These are phyloP conservation scores for Adineta ricciae DNA, from an alignment of 2,888 invertebrate species.

Conservation along the genomic window DNA sequence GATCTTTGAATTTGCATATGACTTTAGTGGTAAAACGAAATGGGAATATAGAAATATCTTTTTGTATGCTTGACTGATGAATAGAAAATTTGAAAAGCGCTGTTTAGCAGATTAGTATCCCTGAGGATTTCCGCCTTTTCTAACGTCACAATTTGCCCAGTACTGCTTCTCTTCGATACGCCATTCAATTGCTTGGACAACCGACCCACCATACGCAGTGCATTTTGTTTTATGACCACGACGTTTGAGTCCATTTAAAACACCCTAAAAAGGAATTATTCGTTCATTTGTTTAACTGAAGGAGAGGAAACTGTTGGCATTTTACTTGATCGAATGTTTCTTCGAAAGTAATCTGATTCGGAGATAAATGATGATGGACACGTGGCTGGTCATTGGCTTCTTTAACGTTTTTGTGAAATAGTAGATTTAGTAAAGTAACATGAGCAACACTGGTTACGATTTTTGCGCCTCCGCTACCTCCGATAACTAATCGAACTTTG, in stretches of 20 bases:
- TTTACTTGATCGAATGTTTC: slow-evolving; percentile 17
- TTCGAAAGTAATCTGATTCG: slow-evolving; percentile 25
- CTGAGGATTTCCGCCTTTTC: slow-evolving; percentile 32
- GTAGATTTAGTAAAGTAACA: slow-evolving; percentile 36
- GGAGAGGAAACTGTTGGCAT: too few relatives aligned
- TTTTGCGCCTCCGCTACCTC: slow-evolving; percentile 79
- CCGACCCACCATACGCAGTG: slow-evolving; percentile 23
- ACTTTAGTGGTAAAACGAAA: too few relatives aligned
- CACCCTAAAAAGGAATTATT: slow-evolving; percentile 2
- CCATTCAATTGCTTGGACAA: slow-evolving; percentile 25
- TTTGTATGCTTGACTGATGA: too few relatives aligned
- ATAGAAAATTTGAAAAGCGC: too few relatives aligned
- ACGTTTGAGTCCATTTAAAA: slow-evolving; percentile 8
- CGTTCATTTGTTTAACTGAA: too few relatives aligned
- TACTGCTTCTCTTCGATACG: neutral
- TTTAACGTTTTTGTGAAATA: slow-evolving; percentile 21
- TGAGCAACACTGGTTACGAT: slow-evolving; percentile 67
- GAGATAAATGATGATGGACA: slow-evolving; percentile 27
- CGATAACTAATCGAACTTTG: slow-evolving; percentile 60
- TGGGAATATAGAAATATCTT: too few relatives aligned
- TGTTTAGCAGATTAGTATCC: neutral
- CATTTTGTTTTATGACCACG: slow-evolving; percentile 26
- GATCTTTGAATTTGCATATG: neutral
- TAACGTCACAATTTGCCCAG: slow-evolving; percentile 26
- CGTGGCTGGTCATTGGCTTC: slow-evolving; percentile 25